Evolutionary conservation across 1,140 invertebrate genomes (phyloP), one percentile per base, ranked within the genome.

Genomic region (Nilaparvata lugens): DNA sequence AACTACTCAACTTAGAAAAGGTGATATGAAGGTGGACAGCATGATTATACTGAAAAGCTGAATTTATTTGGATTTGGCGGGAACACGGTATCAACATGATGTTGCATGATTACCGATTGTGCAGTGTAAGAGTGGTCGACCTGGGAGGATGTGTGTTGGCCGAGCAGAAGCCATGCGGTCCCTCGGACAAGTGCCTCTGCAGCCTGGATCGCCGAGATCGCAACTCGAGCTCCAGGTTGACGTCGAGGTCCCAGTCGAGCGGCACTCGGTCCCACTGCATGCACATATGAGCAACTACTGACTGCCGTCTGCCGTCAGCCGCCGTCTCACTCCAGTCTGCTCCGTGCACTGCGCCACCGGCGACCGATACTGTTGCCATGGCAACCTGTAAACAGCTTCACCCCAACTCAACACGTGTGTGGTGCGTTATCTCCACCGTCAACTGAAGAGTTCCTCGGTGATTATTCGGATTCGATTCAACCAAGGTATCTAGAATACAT

Each of bases 151-250:
- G 45, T 2, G 45, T 23, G 21, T 9, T 16, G 9, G 45, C 45
- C 16, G 45, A 18, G 21, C 45, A 48, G 21, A 48, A 48, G 16
- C 45, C 45, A 23, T 48, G 45, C 5, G 45, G 45, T 6, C 45
- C 45, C 45, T 48, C 45, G 16, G 45, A 48, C 45, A 48, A 16
- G n/a, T 48, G 45, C 18, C 45, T 18, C 45, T 48, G 45, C 16
- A 48, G 45, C 45, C 45, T 48, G 45, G 45, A 48, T 1, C 45
- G 45, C 14, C 45, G 45, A 18, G 45, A 19, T 48, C 45, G 45
- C 45, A 48, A 16, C 45, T 48, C 45, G 16, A 48, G 45, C n/a
- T 48, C 45, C 45, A 48, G 45, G 45, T 48, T 48, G 45, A 48
- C 45, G 45, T 48, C 45, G 45, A 48, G 45, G 14, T 48, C 45